Evolutionary conservation across 2,888 invertebrate genomes (phyloP).

Genomic region (Thumatha senex): DNA sequence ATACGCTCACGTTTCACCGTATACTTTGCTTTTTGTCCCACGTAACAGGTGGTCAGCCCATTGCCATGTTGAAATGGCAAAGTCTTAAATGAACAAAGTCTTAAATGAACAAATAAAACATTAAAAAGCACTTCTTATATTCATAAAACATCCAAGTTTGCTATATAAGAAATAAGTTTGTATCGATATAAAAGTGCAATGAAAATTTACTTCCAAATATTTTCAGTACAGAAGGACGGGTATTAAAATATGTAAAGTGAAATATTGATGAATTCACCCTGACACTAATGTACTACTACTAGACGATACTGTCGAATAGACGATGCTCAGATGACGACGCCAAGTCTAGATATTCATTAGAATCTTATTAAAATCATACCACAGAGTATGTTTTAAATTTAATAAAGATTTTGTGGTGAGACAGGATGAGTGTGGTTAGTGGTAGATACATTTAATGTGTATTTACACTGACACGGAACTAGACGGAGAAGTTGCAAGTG

Average conservation of each 20-base stretch:
- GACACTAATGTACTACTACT: constrained; percentile 3
- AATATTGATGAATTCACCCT: constrained; percentile 21
- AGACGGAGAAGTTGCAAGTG: no score
- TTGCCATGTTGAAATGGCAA: no score
- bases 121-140: not conserved
- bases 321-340: not conserved
- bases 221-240: constrained; percentile 16
- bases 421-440: no score
- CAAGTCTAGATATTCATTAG: not conserved
- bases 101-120: not conserved
- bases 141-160: not conserved
- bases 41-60: no score
- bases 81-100: no score
- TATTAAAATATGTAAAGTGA: constrained; percentile 32
- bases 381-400: no score
- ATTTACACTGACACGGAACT: no score
- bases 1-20: no score
- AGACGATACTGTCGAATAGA: not conserved
- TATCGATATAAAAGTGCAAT: constrained; percentile 32
- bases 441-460: no score
- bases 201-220: constrained; percentile 25
- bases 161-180: not conserved
- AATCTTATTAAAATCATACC: not conserved
- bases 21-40: no score
- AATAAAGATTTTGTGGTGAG: no score